Evolutionary conservation across 2,797 vertebrate genomes (phyloP).

Genomic region (Cercopithecus neglectus): DNA sequence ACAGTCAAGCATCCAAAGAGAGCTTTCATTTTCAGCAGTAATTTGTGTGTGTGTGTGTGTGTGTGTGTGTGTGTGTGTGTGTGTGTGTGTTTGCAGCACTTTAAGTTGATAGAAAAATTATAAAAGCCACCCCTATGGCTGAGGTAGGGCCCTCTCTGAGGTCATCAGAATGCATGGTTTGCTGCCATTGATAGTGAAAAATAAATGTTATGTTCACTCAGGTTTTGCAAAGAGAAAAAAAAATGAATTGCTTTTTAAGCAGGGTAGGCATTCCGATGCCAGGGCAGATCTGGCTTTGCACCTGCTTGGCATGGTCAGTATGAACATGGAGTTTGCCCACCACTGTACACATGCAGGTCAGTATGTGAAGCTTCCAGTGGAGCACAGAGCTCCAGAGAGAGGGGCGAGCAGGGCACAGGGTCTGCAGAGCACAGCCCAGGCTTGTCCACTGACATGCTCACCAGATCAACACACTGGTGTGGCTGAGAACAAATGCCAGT

Average conservation of each 20-base stretch:
- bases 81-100: not conserved
- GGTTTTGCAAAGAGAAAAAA: conserved; percentile 25
- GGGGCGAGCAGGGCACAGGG: not conserved
- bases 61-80: not conserved
- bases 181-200: conserved; percentile 25
- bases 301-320: not conserved
- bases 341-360: not conserved
- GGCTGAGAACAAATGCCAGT: not conserved
- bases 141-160: not conserved
- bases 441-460: not conserved
- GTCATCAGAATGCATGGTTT: conserved; percentile 47
- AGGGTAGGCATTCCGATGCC: not conserved
- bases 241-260: not conserved
- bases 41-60: conserved; percentile 24
- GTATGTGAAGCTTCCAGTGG: not conserved
- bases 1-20: conserved; percentile 80
- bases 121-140: not conserved
- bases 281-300: not conserved
- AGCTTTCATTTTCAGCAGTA: conserved; percentile 77
- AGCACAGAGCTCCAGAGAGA: not conserved
- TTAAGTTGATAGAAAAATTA: conserved; percentile 17
- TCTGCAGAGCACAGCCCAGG: not conserved
- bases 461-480: not conserved
- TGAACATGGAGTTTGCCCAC: conserved; percentile 1
- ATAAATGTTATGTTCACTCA: not conserved